Evolutionary conservation across 2,113 vertebrate genomes (phyloP).

Genomic region (Mormyrus lacerda): DNA sequence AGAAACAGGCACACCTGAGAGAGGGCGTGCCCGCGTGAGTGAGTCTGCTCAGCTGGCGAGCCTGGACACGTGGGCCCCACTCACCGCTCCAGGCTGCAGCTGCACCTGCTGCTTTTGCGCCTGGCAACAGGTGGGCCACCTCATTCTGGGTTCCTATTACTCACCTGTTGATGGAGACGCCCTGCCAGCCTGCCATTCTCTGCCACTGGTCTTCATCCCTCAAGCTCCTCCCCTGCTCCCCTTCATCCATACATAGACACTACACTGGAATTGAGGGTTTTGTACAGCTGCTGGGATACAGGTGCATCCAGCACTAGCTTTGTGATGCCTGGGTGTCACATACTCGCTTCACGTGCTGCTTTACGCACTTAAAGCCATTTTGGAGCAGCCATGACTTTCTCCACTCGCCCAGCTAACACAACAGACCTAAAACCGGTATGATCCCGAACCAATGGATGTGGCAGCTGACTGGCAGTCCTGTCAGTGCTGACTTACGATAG

Average conservation of each 20-base stretch:
- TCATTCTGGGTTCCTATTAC: neutral
- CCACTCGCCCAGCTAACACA: neutral
- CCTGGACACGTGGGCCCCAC: conserved; percentile 1
- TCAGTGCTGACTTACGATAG: neutral
- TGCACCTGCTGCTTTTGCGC: conserved; percentile 22
- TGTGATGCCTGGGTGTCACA: neutral
- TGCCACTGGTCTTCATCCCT: neutral
- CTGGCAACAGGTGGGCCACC: neutral
- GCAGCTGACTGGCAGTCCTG: neutral
- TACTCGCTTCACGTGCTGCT: neutral
- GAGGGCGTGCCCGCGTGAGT: neutral
- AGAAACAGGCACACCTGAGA: conserved; percentile 7
- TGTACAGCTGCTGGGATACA: neutral
- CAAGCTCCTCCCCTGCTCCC: neutral
- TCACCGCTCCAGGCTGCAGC: conserved; percentile 17
- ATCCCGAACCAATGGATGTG: neutral
- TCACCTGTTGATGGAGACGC: neutral
- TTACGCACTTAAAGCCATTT: neutral
- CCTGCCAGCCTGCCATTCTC: neutral
- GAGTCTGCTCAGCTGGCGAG: conserved; percentile 1
- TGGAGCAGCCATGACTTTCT: neutral
- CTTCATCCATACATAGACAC: neutral
- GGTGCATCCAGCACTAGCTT: neutral
- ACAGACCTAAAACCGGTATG: neutral
- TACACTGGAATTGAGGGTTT: neutral